Evolutionary conservation across 2,797 vertebrate genomes (phyloP).

Genomic region (Knipowitschia caucasica): DNA sequence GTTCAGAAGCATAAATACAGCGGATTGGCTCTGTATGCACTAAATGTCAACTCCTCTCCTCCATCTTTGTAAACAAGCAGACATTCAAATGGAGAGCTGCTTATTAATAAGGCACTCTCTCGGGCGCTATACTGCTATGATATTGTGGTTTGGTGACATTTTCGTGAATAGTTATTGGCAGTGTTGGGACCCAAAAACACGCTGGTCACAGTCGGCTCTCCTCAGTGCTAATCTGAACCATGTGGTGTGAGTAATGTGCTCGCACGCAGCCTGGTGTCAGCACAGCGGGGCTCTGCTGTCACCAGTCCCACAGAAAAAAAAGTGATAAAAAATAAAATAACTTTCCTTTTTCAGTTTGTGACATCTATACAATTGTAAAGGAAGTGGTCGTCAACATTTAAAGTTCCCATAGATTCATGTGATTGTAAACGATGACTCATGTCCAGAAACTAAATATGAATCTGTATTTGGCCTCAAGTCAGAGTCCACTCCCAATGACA

Average conservation of each 20-base stretch:
- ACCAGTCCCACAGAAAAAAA: not conserved
- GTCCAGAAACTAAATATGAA: too few species aligned
- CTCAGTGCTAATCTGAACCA: slow-evolving; percentile 14
- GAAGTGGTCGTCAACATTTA: not conserved
- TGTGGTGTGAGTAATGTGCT: slow-evolving; percentile 12
- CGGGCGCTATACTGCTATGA: slow-evolving; percentile 4
- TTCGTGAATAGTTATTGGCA: slow-evolving; percentile 26
- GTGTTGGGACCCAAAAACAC: slow-evolving; percentile 15
- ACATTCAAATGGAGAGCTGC: slow-evolving; percentile 33
- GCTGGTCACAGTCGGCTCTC: slow-evolving; percentile 8
- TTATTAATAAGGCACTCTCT: slow-evolving; percentile 41
- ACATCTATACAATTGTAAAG: not conserved
- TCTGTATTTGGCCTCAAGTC: too few species aligned
- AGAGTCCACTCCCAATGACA: too few species aligned
- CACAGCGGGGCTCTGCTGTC: slow-evolving; percentile 3
- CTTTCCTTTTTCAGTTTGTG: not conserved
- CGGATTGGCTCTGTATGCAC: slow-evolving; percentile 50
- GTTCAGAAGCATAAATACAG: slow-evolving; percentile 45
- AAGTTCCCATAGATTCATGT: too few species aligned
- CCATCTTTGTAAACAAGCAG: slow-evolving; percentile 53
- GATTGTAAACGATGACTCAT: too few species aligned
- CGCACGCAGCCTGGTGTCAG: not conserved
- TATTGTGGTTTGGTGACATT: slow-evolving; percentile 26
- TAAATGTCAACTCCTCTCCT: slow-evolving; percentile 56
- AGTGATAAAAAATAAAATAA: not conserved